Evolutionary conservation across 1,140 invertebrate genomes (phyloP), one percentile per base, ranked within the genome.

Genomic region (Calosoma granatense): DNA sequence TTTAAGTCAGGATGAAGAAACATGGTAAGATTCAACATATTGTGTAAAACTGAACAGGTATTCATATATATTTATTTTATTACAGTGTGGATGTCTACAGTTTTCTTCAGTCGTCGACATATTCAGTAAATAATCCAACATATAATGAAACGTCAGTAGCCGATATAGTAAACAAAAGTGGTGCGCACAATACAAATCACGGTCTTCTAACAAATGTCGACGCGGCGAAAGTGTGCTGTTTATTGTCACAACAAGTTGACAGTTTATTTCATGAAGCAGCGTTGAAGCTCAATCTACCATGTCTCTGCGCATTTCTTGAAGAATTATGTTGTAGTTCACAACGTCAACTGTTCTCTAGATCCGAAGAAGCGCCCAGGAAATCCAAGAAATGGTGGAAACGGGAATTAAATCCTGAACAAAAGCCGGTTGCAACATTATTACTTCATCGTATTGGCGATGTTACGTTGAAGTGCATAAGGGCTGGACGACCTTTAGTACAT

Each of bases 401-500:
- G 66, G 61, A 72, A 63, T 41, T 76, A 65, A 74, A 76, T 60
- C 69, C 70, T 17, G 64, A 67, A 21, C 64, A 68, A 54, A 68
- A 72, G 59, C 67, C 68, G 26, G 64, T 68, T n/a, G 63, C 64
- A 1, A 77, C 80, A 2, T 69, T 86, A n/a, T 78, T 94, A 1
- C 70, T 96, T 1, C 86, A 88, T 63, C 76, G 92, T 39, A 81
- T 93, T 23, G 90, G 90, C 0, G 90, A 94, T 70, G 87, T 93
- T 0, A 88, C 94, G 62, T 73, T 95, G 55, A 87, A 90, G 63
- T 90, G 91, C 54, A 84, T 92, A 0, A 81, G 88, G 59, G 91
- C 90, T 62, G 88, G 90, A 0, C 72, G 93, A 4, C 92, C 93
- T 0, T 73, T 96, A 20, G 82, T 94, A 51, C 93, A 96, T 66